A percentile compares a stretch with the other conserved stretches of the same genome.
Evolutionary conservation across 2,888 invertebrate species (phyloP).

Genomic region (Palloptera scutellata): DNA sequence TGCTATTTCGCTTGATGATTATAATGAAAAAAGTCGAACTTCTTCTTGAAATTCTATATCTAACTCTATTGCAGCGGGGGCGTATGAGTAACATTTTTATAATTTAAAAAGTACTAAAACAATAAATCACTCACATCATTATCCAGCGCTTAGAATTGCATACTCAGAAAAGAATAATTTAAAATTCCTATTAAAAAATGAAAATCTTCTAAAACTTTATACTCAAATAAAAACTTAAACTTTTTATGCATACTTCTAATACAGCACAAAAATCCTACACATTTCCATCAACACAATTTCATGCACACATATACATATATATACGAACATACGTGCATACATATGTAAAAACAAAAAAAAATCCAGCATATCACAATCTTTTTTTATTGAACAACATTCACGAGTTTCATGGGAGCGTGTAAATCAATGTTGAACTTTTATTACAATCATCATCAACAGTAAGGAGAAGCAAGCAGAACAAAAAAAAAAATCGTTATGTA

Average conservation of each 20-base stretch:
- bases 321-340: neutral
- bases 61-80: too few species aligned
- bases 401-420: slow-evolving; percentile 43
- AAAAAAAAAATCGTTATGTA: neutral
- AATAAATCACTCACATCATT: slow-evolving; percentile 15
- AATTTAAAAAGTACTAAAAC: slow-evolving; percentile 11
- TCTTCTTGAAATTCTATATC: too few species aligned
- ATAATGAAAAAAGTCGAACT: too few species aligned
- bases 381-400: slow-evolving; percentile 37
- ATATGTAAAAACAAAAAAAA: neutral
- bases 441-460: slow-evolving; percentile 39
- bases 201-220: slow-evolving; percentile 11
- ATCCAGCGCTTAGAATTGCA: too few species aligned
- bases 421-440: slow-evolving; percentile 47
- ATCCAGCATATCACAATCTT: neutral
- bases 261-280: neutral
- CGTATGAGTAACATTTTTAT: slow-evolving; percentile 5
- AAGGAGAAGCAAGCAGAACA: neutral
- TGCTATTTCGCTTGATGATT: too few species aligned
- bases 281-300: too few species aligned
- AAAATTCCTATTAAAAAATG: neutral
- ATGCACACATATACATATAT: neutral
- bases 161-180: too few species aligned
- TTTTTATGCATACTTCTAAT: neutral
- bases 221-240: neutral